Percentiles rank a stretch among this genome's conserved stretches.
Evolutionary conservation across 2,888 invertebrate species (phyloP).

Genomic region (Tetramorium bicarinatum): DNA sequence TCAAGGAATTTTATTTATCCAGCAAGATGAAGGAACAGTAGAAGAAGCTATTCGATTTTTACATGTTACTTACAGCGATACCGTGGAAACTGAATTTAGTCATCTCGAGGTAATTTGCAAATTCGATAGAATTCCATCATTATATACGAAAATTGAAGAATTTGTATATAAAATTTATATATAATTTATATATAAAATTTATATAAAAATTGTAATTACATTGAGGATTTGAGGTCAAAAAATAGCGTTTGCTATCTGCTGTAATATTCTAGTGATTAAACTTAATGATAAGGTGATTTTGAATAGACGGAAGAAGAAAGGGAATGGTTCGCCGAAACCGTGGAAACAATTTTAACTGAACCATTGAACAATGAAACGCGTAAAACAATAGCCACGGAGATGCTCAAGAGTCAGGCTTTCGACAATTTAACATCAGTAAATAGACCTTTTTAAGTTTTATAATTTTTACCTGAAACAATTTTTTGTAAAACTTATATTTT

Average conservation of each 20-base stretch:
- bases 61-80: conserved; percentile 90
- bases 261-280: not conserved
- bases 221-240: not conserved
- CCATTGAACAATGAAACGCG: conserved; percentile 87
- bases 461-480: too few species aligned
- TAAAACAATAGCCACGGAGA: conserved; percentile 90
- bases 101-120: conserved; percentile 91
- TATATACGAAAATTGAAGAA: not conserved
- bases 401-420: conserved; percentile 96
- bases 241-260: not conserved
- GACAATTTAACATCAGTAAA: conserved; percentile 90
- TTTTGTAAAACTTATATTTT: too few species aligned
- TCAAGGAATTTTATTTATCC: conserved; percentile 87
- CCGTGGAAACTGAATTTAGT: conserved; percentile 92
- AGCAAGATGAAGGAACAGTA: conserved; percentile 87
- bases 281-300: not conserved
- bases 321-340: conserved; percentile 94
- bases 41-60: conserved; percentile 90
- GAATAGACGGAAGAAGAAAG: conserved; percentile 91
- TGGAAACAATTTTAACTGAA: conserved; percentile 88
- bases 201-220: not conserved
- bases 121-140: conserved; percentile 13
- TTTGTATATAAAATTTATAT: conserved; percentile 2
- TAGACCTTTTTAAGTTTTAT: too few species aligned
- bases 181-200: too few species aligned